Conservation (phyloP, 2,797 vertebrate species). For the Chelmon rostratus region DNA sequence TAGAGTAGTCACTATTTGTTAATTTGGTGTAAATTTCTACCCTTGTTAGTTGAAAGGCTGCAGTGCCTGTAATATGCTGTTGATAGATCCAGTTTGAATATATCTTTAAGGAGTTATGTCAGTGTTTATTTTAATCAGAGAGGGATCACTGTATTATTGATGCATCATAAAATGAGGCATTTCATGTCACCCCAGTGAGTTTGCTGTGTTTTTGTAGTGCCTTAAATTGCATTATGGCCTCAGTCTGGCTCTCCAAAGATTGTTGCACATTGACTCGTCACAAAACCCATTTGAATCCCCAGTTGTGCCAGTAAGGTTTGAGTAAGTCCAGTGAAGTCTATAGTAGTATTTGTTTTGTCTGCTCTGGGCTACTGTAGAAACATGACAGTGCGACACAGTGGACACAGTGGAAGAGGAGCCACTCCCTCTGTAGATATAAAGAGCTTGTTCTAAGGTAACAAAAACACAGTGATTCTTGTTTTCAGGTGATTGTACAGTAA, state of each 20-base stretch:
- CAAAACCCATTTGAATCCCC: not conserved
- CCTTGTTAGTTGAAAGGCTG: not conserved
- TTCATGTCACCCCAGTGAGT: slow-evolving; percentile 1
- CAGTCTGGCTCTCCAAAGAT: not conserved
- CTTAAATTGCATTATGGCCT: slow-evolving; percentile 4
- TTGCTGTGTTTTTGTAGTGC: slow-evolving; percentile 15
- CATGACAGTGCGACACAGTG: too few relatives aligned
- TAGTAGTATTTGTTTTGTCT: too few relatives aligned
- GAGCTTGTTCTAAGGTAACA: too few relatives aligned
- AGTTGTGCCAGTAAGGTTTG: not conserved
- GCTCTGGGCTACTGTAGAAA: too few relatives aligned
- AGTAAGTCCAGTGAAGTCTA: slow-evolving; percentile 8
- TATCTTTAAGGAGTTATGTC: not conserved
- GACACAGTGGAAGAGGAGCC: too few relatives aligned
- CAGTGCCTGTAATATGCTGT: not conserved
- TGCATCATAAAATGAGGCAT: not conserved
- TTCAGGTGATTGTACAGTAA: too few relatives aligned
- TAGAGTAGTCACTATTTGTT: not conserved
- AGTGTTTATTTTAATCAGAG: too few relatives aligned
- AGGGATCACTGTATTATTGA: not conserved
- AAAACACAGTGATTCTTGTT: too few relatives aligned
- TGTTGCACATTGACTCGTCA: not conserved
- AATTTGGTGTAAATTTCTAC: slow-evolving; percentile 7
- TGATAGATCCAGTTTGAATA: not conserved
- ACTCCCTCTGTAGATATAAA: too few relatives aligned